Conservation (phyloP, 2,888 invertebrate species). For the Adineta ricciae region DNA sequence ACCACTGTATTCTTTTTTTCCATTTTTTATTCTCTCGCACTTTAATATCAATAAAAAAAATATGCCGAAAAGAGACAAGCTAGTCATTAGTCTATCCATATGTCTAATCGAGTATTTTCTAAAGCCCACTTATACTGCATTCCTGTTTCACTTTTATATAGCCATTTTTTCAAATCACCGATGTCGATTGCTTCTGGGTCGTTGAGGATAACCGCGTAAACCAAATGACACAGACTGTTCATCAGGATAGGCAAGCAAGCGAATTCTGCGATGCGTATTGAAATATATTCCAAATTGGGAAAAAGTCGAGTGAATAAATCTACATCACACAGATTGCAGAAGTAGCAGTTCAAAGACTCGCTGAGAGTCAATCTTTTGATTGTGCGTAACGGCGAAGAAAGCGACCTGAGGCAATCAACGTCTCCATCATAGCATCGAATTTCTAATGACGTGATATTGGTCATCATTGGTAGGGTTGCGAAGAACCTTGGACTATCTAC, state of each 20-base stretch:
- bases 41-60: no score
- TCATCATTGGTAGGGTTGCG: neutral
- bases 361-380: neutral
- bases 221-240: neutral
- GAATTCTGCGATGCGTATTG: neutral
- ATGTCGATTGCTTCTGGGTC: neutral
- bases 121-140: no score
- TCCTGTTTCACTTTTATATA: no score
- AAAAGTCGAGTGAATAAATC: neutral
- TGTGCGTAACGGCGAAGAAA: neutral
- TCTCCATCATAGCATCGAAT: neutral
- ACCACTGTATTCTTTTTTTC: no score
- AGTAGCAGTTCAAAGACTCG: neutral
- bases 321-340: neutral
- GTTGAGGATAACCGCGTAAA: neutral
- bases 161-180: no score
- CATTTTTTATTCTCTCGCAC: no score
- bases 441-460: neutral
- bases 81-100: no score
- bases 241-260: neutral
- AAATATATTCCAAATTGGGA: neutral
- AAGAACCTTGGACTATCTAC: rapidly evolving
- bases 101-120: no score
- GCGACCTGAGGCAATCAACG: neutral
- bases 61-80: no score